Percentiles rank a stretch among this genome's conserved stretches.
Evolutionary conservation across 2,888 invertebrate species (phyloP).

Genomic region (Rhogogaster chlorosoma): DNA sequence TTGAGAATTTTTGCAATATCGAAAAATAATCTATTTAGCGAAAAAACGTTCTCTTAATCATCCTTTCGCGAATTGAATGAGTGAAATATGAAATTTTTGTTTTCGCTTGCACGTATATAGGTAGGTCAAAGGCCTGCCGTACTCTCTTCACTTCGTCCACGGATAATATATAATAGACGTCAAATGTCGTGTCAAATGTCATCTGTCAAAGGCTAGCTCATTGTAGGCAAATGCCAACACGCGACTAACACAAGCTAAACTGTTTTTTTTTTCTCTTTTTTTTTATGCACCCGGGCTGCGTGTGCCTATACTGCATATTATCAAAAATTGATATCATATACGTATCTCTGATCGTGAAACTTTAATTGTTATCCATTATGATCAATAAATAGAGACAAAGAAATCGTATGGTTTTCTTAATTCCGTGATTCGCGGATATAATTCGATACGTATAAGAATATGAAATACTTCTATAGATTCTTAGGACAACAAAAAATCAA

Average conservation of each 20-base stretch:
- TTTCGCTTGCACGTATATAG: background rate
- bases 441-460: too few relatives aligned
- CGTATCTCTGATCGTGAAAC: background rate
- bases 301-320: background rate
- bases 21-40: too few relatives aligned
- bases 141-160: background rate
- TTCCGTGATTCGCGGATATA: too few relatives aligned
- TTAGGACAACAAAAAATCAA: too few relatives aligned
- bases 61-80: background rate
- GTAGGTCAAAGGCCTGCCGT: background rate
- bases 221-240: constrained; percentile 42
- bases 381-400: too few relatives aligned
- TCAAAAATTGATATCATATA: background rate
- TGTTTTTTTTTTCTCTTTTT: too few relatives aligned
- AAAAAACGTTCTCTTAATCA: too few relatives aligned
- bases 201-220: constrained; percentile 44
- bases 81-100: background rate
- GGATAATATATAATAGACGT: constrained; percentile 30
- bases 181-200: constrained; percentile 47
- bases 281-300: background rate
- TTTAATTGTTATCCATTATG: background rate
- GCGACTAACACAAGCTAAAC: background rate
- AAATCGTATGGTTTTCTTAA: too few relatives aligned
- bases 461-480: too few relatives aligned
- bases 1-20: too few relatives aligned